These are phyloP conservation scores for Gymnothorax javanicus DNA, from an alignment of 2,797 vertebrate genomes.

Conservation along the genomic window DNA sequence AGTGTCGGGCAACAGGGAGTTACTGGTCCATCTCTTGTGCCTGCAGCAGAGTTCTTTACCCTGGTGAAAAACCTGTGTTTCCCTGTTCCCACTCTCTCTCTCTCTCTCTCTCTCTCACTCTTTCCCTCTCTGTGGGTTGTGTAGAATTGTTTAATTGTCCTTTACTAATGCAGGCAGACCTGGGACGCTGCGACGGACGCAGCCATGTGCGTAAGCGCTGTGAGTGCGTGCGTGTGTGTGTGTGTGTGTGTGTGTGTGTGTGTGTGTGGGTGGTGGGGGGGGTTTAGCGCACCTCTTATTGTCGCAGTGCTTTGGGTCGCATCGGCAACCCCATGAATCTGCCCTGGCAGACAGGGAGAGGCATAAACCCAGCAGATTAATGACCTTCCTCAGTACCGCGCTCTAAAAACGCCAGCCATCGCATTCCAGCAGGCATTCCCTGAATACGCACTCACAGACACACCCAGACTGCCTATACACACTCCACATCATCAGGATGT, in stretches of 20 bases:
- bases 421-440: not conserved
- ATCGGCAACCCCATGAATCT: not conserved
- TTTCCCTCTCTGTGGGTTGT: not conserved
- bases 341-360: not conserved
- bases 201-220: conserved; percentile 56
- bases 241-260: not conserved
- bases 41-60: not conserved
- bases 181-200: conserved; percentile 49
- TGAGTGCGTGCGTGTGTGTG: conserved; percentile 2
- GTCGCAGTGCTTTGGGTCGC: not conserved
- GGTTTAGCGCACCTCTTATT: not conserved
- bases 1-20: not conserved
- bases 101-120: not conserved
- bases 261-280: not conserved
- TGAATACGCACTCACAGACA: not conserved
- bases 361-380: not conserved
- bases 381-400: conserved; percentile 14
- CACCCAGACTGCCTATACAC: not conserved
- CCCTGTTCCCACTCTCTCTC: not conserved
- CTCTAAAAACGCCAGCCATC: not conserved
- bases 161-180: conserved; percentile 49
- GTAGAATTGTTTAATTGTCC: conserved; percentile 36
- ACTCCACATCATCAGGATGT: not conserved
- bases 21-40: not conserved
- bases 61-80: not conserved